phyloP scores from a whole-genome alignment of 2,888 invertebrate species.

The Eupsilia transversa region DNA sequence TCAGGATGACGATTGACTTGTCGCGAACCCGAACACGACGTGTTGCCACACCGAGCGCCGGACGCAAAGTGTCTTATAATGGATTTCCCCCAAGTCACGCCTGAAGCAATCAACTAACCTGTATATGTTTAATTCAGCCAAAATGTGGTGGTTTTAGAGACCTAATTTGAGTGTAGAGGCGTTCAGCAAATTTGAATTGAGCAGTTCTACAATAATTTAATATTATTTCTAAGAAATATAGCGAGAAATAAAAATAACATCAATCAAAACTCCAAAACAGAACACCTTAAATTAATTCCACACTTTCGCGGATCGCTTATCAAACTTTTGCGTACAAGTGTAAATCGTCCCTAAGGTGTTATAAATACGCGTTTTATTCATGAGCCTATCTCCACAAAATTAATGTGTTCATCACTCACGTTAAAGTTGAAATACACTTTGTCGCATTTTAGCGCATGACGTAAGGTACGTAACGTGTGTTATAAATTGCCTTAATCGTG shows the following conservation, averaged over 20 bases:
- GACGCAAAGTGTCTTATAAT: too few species aligned
- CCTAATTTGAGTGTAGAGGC: too few species aligned
- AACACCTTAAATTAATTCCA: conserved; percentile 43
- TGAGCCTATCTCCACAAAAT: conserved; percentile 66
- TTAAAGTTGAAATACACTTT: conserved; percentile 66
- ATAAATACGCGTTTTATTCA: conserved; percentile 73
- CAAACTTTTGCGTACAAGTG: conserved; percentile 58
- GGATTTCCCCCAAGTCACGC: too few species aligned
- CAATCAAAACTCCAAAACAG: conserved; percentile 33
- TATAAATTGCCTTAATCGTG: conserved; percentile 61
- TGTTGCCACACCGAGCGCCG: too few species aligned
- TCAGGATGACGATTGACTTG: too few species aligned
- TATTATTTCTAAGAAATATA: neutral
- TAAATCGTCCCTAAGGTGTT: conserved; percentile 58
- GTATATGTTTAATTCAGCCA: neutral
- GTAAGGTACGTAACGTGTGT: conserved; percentile 38
- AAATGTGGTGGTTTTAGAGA: neutral
- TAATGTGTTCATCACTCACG: conserved; percentile 69
- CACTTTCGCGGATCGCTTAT: conserved; percentile 52
- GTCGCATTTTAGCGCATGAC: conserved; percentile 45
- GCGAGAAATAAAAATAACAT: conserved; percentile 1
- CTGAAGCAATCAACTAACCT: too few species aligned
- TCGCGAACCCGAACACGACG: too few species aligned
- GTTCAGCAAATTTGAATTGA: neutral
- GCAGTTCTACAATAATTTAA: neutral